Conservation (phyloP, 2,113 vertebrate species). For the Garra rufa region DNA sequence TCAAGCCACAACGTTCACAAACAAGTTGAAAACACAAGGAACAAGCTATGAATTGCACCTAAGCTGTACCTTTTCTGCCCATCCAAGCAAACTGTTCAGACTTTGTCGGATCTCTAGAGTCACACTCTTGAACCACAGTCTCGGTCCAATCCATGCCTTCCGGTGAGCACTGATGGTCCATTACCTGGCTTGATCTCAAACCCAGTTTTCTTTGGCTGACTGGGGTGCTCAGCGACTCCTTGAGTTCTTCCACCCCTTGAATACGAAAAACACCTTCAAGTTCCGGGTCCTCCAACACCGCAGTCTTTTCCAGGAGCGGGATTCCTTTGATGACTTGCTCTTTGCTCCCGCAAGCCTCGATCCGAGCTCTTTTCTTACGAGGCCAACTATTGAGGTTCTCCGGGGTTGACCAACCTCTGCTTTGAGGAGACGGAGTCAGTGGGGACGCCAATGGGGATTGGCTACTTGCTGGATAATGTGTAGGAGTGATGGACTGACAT, state of each 20-base stretch:
- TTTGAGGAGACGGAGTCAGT: conserved; percentile 88
- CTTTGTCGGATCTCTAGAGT: conserved; percentile 44
- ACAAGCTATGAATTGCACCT: neutral
- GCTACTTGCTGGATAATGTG: conserved; percentile 70
- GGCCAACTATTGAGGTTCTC: conserved; percentile 92
- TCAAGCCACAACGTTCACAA: neutral
- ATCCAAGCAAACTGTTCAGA: conserved; percentile 56
- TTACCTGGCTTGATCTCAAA: conserved; percentile 65
- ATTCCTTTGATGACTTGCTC: conserved; percentile 57
- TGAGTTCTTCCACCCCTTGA: conserved; percentile 78
- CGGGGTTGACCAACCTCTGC: conserved; percentile 81
- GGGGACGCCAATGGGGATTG: conserved; percentile 76
- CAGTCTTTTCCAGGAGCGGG: conserved; percentile 58
- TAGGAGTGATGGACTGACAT: conserved; percentile 93
- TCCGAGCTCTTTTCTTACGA: conserved; percentile 83
- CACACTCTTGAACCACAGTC: conserved; percentile 50
- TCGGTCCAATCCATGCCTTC: conserved; percentile 64
- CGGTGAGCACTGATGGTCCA: conserved; percentile 39
- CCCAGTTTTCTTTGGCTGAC: conserved; percentile 54
- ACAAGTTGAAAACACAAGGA: neutral
- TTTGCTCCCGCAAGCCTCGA: conserved; percentile 55
- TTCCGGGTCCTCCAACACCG: conserved; percentile 80
- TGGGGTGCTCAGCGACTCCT: conserved; percentile 68
- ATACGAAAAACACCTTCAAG: conserved; percentile 86
- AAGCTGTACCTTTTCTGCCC: conserved; percentile 47